A percentile compares a stretch with the other conserved stretches of the same genome.
These are phyloP conservation scores for Halcyon badia DNA, from an alignment of 2,797 vertebrate genomes.

Conservation along the genomic window DNA sequence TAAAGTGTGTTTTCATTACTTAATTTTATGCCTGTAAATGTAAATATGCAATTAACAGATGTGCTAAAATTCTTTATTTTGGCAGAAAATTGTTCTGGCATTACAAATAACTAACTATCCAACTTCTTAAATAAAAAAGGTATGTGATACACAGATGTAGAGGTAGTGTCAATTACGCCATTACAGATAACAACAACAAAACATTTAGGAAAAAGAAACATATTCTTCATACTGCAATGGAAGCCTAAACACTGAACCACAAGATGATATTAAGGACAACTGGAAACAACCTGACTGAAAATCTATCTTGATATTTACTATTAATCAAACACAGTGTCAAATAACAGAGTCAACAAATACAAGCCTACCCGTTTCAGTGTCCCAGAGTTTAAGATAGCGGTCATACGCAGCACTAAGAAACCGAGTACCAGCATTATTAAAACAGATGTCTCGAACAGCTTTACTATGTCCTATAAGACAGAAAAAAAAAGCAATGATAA, in stretches of 20 bases:
- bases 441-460: conserved; percentile 97
- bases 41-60: background rate
- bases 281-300: background rate
- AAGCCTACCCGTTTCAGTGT: conserved; percentile 92
- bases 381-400: conserved; percentile 97
- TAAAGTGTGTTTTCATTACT: background rate
- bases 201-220: background rate
- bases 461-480: conserved; percentile 91
- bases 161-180: background rate
- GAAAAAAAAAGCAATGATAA: background rate
- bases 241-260: background rate
- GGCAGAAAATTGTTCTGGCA: background rate
- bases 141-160: background rate
- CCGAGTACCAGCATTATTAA: conserved; percentile 91
- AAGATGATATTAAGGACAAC: background rate
- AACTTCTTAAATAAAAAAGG: background rate
- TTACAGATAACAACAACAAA: background rate
- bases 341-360: background rate
- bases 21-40: background rate
- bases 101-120: background rate
- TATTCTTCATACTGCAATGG: background rate
- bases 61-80: background rate
- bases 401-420: conserved; percentile 98
- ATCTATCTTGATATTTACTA: background rate
- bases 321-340: background rate